phyloP scores from a whole-genome alignment of 2,797 vertebrate genomes.

The Gymnothorax javanicus region DNA sequence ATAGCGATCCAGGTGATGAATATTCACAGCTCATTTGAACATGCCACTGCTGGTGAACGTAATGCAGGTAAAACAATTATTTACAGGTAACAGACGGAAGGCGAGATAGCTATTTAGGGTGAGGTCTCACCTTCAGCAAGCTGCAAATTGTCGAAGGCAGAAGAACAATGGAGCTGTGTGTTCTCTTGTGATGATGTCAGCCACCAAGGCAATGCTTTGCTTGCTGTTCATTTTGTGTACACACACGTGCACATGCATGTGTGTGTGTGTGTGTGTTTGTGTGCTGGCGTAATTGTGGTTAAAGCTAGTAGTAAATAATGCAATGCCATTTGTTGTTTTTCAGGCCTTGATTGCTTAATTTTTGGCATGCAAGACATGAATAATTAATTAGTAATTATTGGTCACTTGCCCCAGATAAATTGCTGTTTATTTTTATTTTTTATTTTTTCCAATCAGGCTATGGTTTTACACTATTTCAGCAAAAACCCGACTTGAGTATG shows the following conservation, averaged over 20 bases:
- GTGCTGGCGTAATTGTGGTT: neutral
- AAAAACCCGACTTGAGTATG: neutral
- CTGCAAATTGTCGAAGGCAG: constrained; percentile 67
- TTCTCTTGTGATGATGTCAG: constrained; percentile 63
- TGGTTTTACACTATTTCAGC: neutral
- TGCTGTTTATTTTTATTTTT: neutral
- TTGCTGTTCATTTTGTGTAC: constrained; percentile 50
- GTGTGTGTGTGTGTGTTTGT: constrained; percentile 20
- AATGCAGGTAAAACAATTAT: constrained; percentile 41
- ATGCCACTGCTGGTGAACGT: constrained; percentile 17
- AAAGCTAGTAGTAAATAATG: neutral
- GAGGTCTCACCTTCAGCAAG: constrained; percentile 71
- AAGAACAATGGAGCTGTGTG: constrained; percentile 66
- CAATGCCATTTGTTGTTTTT: neutral
- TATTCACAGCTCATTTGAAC: constrained; percentile 42
- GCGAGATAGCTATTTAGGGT: constrained; percentile 59
- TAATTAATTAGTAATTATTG: neutral
- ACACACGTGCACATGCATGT: neutral
- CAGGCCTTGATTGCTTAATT: neutral
- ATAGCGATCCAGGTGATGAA: constrained; percentile 35
- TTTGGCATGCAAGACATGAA: neutral
- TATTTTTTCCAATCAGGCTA: neutral
- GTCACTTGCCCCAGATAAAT: neutral
- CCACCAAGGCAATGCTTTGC: constrained; percentile 56
- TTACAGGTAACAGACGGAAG: constrained; percentile 69